Percentiles rank a stretch among this genome's conserved stretches.
Conservation (phyloP, 2,797 vertebrate genomes). For the Acropternis orthonyx region DNA sequence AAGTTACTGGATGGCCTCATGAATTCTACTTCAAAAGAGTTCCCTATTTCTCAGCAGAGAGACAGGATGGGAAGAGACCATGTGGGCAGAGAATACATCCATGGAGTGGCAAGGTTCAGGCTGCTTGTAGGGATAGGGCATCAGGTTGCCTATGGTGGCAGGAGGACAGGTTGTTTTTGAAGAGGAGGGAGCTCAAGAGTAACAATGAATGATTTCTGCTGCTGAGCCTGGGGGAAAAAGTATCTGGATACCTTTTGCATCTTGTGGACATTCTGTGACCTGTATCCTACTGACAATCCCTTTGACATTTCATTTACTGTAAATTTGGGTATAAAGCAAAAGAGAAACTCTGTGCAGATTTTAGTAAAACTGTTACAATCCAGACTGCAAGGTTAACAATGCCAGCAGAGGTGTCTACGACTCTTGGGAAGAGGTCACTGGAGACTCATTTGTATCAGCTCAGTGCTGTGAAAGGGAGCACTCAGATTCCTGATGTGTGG, state of each 20-base stretch:
- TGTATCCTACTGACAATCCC: not conserved
- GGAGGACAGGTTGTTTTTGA: not conserved
- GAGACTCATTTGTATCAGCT: not conserved
- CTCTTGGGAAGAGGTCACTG: not conserved
- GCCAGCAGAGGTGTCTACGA: not conserved
- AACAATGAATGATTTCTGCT: not conserved
- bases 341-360: not conserved
- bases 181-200: not conserved
- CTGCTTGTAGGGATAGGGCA: accelerated
- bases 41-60: not conserved
- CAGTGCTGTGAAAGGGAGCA: not conserved
- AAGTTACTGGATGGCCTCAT: not conserved
- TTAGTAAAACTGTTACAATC: not conserved
- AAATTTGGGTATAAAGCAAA: not conserved
- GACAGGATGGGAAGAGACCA: not conserved
- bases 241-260: not conserved
- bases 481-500: not conserved
- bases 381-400: not conserved
- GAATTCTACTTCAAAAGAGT: not conserved
- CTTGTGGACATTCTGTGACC: not conserved
- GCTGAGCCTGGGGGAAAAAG: accelerated
- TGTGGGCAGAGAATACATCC: not conserved
- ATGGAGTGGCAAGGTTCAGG: not conserved
- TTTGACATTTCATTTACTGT: not conserved
- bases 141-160: not conserved